A percentile compares a stretch with the other conserved stretches of the same genome.
Conservation (phyloP, 2,888 invertebrate genomes). For the Rotaria socialis region DNA sequence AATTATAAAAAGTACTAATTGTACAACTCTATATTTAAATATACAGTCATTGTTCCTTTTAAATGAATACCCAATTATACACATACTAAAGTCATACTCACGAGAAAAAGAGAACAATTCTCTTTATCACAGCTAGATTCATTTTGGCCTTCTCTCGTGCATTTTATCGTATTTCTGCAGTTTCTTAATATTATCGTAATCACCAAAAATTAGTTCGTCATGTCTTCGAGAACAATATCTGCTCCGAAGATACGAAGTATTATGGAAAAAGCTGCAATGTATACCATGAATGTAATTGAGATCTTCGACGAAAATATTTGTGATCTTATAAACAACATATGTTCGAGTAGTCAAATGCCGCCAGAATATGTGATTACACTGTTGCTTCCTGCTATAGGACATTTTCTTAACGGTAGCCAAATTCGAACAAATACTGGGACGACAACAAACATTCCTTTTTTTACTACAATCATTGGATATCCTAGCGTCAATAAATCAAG, state of each 20-base stretch:
- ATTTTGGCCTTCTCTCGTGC: not conserved
- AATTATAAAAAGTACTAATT: too few relatives aligned
- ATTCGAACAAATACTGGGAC: not conserved
- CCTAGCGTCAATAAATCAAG: not conserved
- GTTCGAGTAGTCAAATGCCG: not conserved
- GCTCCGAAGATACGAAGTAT: not conserved
- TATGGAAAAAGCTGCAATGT: not conserved
- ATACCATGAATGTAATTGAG: not conserved
- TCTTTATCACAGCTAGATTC: not conserved
- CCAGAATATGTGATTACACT: not conserved
- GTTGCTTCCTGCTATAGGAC: not conserved
- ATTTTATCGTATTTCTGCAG: not conserved
- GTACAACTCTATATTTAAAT: too few relatives aligned
- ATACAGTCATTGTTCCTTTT: too few relatives aligned
- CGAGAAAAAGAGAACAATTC: too few relatives aligned
- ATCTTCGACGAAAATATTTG: not conserved
- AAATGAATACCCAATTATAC: too few relatives aligned
- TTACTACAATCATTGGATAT: constrained; percentile 7
- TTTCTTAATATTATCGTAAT: not conserved
- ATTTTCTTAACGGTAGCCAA: not conserved
- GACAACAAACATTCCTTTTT: not conserved
- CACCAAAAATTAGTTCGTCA: not conserved
- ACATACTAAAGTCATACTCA: too few relatives aligned
- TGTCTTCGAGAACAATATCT: not conserved
- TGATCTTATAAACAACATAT: not conserved